These are phyloP conservation scores for Terrapene triunguis DNA, from an alignment of 2,113 vertebrate species.

Conservation along the genomic window DNA sequence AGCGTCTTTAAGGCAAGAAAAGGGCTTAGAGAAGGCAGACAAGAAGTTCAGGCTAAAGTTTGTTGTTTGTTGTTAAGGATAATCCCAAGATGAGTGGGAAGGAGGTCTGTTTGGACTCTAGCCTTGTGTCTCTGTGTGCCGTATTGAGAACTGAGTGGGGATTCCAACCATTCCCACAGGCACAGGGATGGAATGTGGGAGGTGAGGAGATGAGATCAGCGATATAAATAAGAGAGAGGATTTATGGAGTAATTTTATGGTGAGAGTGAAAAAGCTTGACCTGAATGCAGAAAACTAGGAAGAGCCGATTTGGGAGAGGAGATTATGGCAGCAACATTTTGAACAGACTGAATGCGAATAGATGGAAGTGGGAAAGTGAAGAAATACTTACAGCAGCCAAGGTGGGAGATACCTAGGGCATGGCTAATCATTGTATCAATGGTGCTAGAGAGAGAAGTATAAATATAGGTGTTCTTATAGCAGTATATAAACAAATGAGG, in stretches of 20 bases:
- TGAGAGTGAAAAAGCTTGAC: not conserved
- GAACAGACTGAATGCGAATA: not conserved
- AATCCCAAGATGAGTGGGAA: not conserved
- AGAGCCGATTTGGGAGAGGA: not conserved
- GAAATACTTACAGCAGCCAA: not conserved
- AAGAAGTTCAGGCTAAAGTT: not conserved
- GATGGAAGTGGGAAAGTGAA: not conserved
- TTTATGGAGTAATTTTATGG: not conserved
- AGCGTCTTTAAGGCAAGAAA: not conserved
- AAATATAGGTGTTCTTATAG: not conserved
- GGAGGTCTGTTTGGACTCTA: not conserved
- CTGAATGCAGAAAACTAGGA: not conserved
- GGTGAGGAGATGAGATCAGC: not conserved
- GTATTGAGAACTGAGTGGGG: not conserved
- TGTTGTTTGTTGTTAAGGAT: not conserved
- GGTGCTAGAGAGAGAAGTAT: not conserved
- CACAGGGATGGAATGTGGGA: not conserved
- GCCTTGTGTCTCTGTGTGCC: not conserved
- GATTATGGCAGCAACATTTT: not conserved
- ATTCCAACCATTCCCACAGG: not conserved
- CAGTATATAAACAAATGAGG: not conserved
- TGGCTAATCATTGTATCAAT: not conserved
- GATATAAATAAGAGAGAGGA: not conserved
- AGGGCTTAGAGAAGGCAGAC: not conserved
- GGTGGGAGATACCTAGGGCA: not conserved